phyloP scores from a whole-genome alignment of 2,888 invertebrate species.

The Poecilus cupreus region DNA sequence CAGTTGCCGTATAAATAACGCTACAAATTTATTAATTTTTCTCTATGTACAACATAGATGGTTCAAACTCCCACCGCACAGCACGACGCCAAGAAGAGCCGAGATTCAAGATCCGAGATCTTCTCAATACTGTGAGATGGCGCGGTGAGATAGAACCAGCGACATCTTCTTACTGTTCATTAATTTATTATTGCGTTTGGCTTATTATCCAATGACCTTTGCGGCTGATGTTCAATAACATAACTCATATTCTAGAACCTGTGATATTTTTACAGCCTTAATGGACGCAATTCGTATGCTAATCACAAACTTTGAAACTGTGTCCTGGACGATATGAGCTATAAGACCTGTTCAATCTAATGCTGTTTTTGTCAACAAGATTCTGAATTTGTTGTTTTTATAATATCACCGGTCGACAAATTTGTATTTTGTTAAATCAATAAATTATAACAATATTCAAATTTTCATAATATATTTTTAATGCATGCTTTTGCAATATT shows the following conservation, averaged over 20 bases:
- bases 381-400: conserved; percentile 3
- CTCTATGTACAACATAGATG: not conserved
- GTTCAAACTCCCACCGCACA: conserved; percentile 34
- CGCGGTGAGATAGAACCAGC: not conserved
- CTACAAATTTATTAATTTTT: conserved; percentile 46
- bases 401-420: conserved; percentile 24
- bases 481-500: too few species aligned
- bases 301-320: conserved; percentile 60
- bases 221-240: conserved; percentile 39
- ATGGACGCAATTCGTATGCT: conserved; percentile 65
- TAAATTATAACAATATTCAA: conserved; percentile 10
- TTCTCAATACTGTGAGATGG: too few species aligned
- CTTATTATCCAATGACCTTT: conserved; percentile 52
- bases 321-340: conserved; percentile 16
- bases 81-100: not conserved
- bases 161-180: conserved; percentile 48
- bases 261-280: conserved; percentile 64
- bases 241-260: conserved; percentile 60
- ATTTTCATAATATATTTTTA: too few species aligned
- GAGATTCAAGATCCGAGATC: not conserved
- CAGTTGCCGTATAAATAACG: conserved; percentile 48
- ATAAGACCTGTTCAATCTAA: not conserved
- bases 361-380: conserved; percentile 19
- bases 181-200: conserved; percentile 56
- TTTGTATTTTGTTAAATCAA: conserved; percentile 11